Evolutionary conservation across 1,140 invertebrate genomes (phyloP).

Genomic region (Theocolax elegans): DNA sequence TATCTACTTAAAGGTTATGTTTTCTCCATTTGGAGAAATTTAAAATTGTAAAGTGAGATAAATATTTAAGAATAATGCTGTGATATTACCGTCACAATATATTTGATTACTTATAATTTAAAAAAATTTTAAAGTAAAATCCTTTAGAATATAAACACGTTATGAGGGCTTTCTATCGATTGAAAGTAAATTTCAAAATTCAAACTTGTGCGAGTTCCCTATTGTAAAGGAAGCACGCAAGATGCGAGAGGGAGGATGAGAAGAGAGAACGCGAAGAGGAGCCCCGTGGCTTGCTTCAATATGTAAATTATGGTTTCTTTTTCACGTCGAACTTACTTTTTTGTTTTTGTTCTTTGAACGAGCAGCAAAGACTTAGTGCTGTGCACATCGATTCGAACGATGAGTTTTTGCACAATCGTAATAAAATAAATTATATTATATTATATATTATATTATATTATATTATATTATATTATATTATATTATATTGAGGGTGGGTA

Average conservation of each 20-base stretch:
- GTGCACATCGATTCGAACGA: slow-evolving; percentile 13
- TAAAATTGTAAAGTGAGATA: slow-evolving; percentile 9
- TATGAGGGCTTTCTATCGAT: slow-evolving; percentile 24
- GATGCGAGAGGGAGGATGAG: not conserved
- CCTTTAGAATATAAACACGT: too few relatives aligned
- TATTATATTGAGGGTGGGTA: too few relatives aligned
- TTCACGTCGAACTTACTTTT: not conserved
- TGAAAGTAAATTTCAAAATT: not conserved
- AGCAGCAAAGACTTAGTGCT: not conserved
- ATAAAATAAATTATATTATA: not conserved
- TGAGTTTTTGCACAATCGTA: not conserved
- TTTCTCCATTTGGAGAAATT: too few relatives aligned
- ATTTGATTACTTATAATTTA: not conserved
- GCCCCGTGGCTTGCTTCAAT: slow-evolving; percentile 18
- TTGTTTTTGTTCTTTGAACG: not conserved
- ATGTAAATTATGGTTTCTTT: slow-evolving; percentile 11
- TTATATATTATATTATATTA: too few relatives aligned
- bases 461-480: too few relatives aligned
- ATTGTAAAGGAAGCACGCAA: slow-evolving; percentile 10
- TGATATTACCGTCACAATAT: not conserved
- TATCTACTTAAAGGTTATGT: not conserved
- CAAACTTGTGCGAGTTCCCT: not conserved
- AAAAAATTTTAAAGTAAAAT: not conserved
- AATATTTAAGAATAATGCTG: not conserved
- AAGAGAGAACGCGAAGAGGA: not conserved